Evolutionary conservation across 1,140 invertebrate genomes (phyloP).

Genomic region (Probaryconus sp.): DNA sequence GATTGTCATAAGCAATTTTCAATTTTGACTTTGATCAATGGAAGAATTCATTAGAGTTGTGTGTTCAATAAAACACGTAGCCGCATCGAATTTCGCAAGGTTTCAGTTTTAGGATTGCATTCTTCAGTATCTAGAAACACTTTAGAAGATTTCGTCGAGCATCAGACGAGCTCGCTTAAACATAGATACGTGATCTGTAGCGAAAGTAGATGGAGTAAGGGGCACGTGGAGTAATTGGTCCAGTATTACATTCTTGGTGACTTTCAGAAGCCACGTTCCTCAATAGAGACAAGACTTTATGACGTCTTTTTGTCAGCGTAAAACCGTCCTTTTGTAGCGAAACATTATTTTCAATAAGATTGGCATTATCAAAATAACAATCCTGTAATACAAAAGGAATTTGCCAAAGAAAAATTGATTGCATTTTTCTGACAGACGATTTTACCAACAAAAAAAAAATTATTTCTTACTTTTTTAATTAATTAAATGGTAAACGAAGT

Average conservation of each 20-base stretch:
- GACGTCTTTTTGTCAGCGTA: constrained; percentile 31
- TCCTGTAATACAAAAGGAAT: constrained; percentile 3
- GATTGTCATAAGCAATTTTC: constrained; percentile 19
- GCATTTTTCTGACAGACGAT: background rate
- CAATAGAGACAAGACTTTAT: constrained; percentile 38
- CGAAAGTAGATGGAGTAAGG: constrained; percentile 48
- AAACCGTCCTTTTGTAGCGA: constrained; percentile 32
- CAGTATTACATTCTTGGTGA: constrained; percentile 73
- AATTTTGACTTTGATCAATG: constrained; percentile 25
- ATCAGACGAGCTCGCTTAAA: constrained; percentile 58
- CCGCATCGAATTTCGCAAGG: constrained; percentile 42
- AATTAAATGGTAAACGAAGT: constrained; percentile 8
- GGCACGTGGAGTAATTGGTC: constrained; percentile 71
- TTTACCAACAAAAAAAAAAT: too few species aligned
- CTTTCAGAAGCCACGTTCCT: constrained; percentile 52
- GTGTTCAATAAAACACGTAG: constrained; percentile 34
- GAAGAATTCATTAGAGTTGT: constrained; percentile 42
- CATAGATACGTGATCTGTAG: constrained; percentile 61
- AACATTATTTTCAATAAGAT: constrained; percentile 30
- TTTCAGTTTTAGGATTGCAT: constrained; percentile 58
- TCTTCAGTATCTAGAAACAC: constrained; percentile 57
- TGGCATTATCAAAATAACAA: constrained; percentile 20
- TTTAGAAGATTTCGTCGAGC: constrained; percentile 52
- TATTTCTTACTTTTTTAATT: too few species aligned
- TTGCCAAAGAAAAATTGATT: constrained; percentile 5